Percentiles rank a stretch among this genome's conserved stretches.
These are phyloP conservation scores for Heterotilapia buettikoferi DNA, from an alignment of 2,113 vertebrate genomes.

Conservation along the genomic window DNA sequence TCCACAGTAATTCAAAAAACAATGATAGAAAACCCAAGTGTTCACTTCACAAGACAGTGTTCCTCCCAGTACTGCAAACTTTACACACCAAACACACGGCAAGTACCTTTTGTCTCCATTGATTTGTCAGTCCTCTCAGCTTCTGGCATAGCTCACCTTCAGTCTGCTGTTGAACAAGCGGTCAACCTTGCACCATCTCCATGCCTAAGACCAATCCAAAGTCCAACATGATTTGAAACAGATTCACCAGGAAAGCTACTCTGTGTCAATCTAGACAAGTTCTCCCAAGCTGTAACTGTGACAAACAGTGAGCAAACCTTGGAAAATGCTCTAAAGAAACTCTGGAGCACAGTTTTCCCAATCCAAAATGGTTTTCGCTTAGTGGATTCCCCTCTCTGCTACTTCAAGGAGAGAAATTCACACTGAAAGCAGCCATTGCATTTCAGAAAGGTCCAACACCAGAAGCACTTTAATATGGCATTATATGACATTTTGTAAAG, in stretches of 20 bases:
- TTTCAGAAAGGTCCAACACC: too few relatives aligned
- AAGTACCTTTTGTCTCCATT: neutral
- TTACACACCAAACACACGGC: neutral
- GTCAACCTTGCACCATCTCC: neutral
- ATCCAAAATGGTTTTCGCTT: too few relatives aligned
- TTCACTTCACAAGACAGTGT: neutral
- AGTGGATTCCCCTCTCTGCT: too few relatives aligned
- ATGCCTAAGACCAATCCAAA: neutral
- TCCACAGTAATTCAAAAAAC: neutral
- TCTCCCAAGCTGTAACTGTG: neutral
- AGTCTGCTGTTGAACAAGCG: neutral
- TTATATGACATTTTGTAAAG: too few relatives aligned
- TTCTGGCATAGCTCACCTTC: neutral
- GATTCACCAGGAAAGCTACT: neutral
- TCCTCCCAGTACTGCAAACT: neutral
- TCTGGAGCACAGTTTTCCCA: too few relatives aligned
- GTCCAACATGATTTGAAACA: neutral
- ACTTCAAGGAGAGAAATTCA: too few relatives aligned
- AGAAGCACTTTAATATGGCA: too few relatives aligned
- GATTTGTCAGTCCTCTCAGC: neutral
- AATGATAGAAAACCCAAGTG: neutral
- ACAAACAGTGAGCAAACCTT: neutral
- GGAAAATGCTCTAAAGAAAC: too few relatives aligned
- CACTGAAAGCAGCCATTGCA: too few relatives aligned
- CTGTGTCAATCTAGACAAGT: neutral